These are phyloP conservation scores for Calephelis perditalis DNA, from an alignment of 2,888 invertebrate genomes.

Conservation along the genomic window DNA sequence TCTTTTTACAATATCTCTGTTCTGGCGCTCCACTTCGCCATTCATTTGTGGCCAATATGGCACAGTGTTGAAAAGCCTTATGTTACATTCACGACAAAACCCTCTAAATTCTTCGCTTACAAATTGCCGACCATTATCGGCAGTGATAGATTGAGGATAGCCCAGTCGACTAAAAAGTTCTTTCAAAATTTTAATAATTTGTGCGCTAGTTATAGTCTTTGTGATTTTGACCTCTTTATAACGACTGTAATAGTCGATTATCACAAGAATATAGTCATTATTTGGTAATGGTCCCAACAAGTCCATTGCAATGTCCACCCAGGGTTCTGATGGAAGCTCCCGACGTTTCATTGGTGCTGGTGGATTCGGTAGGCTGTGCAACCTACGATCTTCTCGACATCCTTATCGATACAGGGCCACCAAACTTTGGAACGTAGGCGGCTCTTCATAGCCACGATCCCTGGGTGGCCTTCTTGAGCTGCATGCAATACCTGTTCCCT, in stretches of 20 bases:
- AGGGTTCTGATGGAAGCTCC: background rate
- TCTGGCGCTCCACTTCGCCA: slow-evolving; percentile 11
- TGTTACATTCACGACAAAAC: background rate
- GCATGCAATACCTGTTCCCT: background rate
- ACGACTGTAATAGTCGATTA: background rate
- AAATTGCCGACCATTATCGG: background rate
- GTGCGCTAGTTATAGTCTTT: background rate
- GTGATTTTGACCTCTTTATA: background rate
- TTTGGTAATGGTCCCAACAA: slow-evolving; percentile 7
- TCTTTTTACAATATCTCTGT: too few species aligned
- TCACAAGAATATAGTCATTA: background rate
- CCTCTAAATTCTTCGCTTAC: too few species aligned
- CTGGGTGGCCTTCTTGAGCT: background rate
- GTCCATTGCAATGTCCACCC: slow-evolving; percentile 12
- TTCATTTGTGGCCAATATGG: slow-evolving; percentile 11
- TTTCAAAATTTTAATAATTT: background rate
- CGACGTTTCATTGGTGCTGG: background rate
- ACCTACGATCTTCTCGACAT: background rate
- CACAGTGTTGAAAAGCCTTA: background rate
- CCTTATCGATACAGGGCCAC: background rate
- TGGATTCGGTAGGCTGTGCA: background rate
- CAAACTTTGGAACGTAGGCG: slow-evolving; percentile 3
- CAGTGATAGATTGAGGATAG: background rate
- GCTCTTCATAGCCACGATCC: background rate
- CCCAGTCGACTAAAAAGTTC: slow-evolving; percentile 2